A percentile compares a stretch with the other conserved stretches of the same genome.
phyloP scores from a whole-genome alignment of 2,113 vertebrate genomes.

The Barnardius zonarius region DNA sequence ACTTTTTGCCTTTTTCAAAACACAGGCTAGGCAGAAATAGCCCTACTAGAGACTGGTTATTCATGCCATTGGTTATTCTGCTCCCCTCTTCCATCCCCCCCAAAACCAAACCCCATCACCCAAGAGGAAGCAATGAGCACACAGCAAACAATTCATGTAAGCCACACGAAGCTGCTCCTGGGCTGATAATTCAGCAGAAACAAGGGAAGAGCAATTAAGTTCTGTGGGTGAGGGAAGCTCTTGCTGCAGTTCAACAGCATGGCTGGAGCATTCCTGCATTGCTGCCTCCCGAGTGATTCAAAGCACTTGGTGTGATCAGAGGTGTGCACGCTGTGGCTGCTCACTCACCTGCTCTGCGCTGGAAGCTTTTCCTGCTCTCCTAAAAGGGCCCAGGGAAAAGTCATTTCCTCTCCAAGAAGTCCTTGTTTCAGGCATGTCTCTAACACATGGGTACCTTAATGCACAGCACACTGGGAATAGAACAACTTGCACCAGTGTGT shows the following conservation, averaged over 20 bases:
- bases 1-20: neutral
- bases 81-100: neutral
- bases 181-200: neutral
- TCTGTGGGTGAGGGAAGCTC: neutral
- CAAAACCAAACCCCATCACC: neutral
- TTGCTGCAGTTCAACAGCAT: rapidly evolving
- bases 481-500: neutral
- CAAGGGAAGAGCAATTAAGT: neutral
- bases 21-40: neutral
- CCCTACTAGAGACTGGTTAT: neutral
- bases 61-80: neutral
- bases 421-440: neutral
- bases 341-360: neutral
- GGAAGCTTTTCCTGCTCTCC: neutral
- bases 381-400: neutral
- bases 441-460: neutral
- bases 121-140: neutral
- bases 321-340: neutral
- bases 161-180: neutral
- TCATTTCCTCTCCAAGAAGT: neutral
- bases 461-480: neutral
- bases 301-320: neutral
- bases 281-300: neutral
- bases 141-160: rapidly evolving
- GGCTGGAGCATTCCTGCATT: rapidly evolving